These are phyloP conservation scores for Cydia strobilella DNA, from an alignment of 1,140 invertebrate species.

Conservation along the genomic window DNA sequence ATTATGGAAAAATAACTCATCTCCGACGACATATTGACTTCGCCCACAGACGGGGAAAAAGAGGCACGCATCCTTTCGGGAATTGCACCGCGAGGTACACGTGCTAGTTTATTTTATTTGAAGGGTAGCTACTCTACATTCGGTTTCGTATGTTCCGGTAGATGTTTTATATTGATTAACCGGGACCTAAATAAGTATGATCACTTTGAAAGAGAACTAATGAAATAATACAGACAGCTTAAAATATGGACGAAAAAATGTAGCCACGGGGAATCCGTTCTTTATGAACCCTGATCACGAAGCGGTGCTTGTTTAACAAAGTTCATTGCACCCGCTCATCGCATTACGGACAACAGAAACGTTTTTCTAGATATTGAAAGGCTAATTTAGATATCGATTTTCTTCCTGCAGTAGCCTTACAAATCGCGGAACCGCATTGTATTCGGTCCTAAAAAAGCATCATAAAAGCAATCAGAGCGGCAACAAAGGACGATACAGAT, in stretches of 20 bases:
- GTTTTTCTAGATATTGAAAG: slow-evolving; percentile 27
- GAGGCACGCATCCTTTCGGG: slow-evolving; percentile 60
- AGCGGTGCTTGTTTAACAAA: slow-evolving; percentile 19
- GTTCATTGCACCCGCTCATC: slow-evolving; percentile 25
- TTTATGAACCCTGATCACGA: slow-evolving; percentile 28
- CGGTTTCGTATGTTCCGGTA: not conserved
- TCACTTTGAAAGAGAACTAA: not conserved
- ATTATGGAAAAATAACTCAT: slow-evolving; percentile 79
- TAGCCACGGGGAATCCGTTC: slow-evolving; percentile 11
- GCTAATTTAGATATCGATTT: slow-evolving; percentile 25
- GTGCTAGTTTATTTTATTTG: slow-evolving; percentile 41
- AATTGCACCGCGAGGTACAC: slow-evolving; percentile 58
- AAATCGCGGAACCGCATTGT: slow-evolving; percentile 33
- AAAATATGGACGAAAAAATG: slow-evolving; percentile 14
- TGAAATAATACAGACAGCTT: slow-evolving; percentile 3
- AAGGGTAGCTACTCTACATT: slow-evolving; percentile 28
- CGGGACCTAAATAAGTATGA: not conserved
- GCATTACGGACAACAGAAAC: slow-evolving; percentile 23
- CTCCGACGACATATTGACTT: slow-evolving; percentile 75
- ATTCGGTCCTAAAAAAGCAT: slow-evolving; percentile 36
- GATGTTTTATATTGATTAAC: not conserved
- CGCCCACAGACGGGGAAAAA: slow-evolving; percentile 61
- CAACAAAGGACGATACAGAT: slow-evolving; percentile 60
- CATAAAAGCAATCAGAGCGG: slow-evolving; percentile 60
- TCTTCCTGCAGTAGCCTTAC: slow-evolving; percentile 13